Evolutionary conservation across 2,113 vertebrate species (phyloP).

Genomic region (Drymodes brunneopygia): DNA sequence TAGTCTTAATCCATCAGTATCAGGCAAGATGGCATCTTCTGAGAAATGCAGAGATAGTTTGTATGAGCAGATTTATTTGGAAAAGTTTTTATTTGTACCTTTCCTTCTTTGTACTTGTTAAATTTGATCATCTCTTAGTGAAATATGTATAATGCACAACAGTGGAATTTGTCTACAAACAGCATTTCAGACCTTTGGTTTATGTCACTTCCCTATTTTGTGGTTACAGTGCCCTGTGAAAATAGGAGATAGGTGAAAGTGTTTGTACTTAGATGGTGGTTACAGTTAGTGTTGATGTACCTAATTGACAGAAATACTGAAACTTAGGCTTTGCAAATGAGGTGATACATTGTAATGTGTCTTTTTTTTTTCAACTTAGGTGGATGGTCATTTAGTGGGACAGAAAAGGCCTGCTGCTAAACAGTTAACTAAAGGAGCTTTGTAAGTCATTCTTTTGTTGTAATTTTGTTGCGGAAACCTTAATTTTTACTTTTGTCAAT

Average conservation of each 20-base stretch:
- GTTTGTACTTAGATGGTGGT: not conserved
- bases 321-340: not conserved
- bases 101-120: not conserved
- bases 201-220: not conserved
- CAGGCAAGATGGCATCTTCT: not conserved
- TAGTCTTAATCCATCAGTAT: not conserved
- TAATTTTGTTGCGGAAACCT: not conserved
- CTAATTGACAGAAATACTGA: not conserved
- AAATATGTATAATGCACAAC: not conserved
- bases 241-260: not conserved
- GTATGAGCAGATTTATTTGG: not conserved
- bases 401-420: constrained; percentile 85
- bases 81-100: not conserved
- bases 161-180: not conserved
- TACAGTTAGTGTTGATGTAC: not conserved
- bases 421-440: constrained; percentile 90
- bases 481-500: not conserved
- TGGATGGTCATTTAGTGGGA: constrained; percentile 73
- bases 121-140: not conserved
- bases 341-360: constrained; percentile 6
- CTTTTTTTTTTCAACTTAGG: constrained; percentile 57
- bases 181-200: not conserved
- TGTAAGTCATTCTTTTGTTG: constrained; percentile 78
- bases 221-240: not conserved
- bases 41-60: not conserved